Evolutionary conservation across 2,113 vertebrate genomes (phyloP).

Genomic region (Seriola aureovittata): DNA sequence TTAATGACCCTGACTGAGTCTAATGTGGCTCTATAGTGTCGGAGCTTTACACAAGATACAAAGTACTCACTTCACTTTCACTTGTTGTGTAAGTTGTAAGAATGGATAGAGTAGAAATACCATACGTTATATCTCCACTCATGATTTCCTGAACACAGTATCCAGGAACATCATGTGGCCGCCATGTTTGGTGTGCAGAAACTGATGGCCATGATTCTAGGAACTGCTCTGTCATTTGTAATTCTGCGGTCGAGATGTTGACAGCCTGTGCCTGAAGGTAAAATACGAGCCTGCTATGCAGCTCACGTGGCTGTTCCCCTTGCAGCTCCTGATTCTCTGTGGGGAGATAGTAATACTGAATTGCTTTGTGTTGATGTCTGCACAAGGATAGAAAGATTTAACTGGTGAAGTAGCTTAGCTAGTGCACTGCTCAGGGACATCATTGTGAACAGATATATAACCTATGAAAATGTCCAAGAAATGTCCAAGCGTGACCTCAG

Average conservation of each 20-base stretch:
- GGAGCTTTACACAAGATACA: not conserved
- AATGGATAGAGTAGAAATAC: not conserved
- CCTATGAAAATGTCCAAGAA: slow-evolving; percentile 74
- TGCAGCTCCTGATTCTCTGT: slow-evolving; percentile 66
- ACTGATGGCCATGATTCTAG: slow-evolving; percentile 50
- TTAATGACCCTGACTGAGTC: not conserved
- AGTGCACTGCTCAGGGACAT: slow-evolving; percentile 73
- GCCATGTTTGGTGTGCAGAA: slow-evolving; percentile 50
- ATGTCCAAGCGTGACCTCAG: slow-evolving; percentile 71
- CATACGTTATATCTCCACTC: not conserved
- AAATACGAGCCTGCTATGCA: slow-evolving; percentile 69
- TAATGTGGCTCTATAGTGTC: not conserved
- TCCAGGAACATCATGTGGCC: not conserved
- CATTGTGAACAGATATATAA: slow-evolving; percentile 70
- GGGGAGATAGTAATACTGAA: slow-evolving; percentile 70
- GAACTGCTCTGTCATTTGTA: slow-evolving; percentile 65
- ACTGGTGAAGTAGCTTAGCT: slow-evolving; percentile 65
- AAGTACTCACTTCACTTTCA: not conserved
- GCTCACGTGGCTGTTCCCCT: slow-evolving; percentile 74
- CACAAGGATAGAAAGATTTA: slow-evolving; percentile 67
- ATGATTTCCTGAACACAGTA: not conserved
- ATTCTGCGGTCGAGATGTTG: slow-evolving; percentile 69
- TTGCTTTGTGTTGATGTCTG: slow-evolving; percentile 73
- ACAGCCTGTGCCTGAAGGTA: slow-evolving; percentile 73
- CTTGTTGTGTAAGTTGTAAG: not conserved